Percentiles rank a stretch among this genome's conserved stretches.
Evolutionary conservation across 2,888 invertebrate species (phyloP).

Genomic region (Cenopis cana): DNA sequence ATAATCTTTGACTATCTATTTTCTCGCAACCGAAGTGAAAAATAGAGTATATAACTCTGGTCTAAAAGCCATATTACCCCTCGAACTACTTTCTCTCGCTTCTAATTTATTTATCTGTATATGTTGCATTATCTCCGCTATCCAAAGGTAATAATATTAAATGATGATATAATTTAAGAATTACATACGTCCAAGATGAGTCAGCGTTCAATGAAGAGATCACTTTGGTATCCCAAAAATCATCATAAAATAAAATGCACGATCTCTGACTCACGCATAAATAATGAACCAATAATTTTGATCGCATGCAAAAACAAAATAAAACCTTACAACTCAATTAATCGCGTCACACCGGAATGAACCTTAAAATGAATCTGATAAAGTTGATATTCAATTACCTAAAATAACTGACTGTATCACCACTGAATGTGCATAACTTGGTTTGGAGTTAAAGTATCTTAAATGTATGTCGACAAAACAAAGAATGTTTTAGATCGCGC

Average conservation of each 20-base stretch:
- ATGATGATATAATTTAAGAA: too few relatives aligned
- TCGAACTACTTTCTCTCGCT: too few relatives aligned
- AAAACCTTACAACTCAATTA: constrained; percentile 60
- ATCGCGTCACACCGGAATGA: constrained; percentile 1
- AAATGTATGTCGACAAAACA: background rate
- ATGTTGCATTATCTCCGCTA: too few relatives aligned
- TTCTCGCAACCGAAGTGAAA: too few relatives aligned
- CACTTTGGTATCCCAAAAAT: constrained; percentile 13
- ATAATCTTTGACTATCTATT: too few relatives aligned
- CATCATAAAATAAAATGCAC: constrained; percentile 44
- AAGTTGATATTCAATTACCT: constrained; percentile 42
- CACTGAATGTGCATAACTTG: background rate
- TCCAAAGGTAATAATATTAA: too few relatives aligned
- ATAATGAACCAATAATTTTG: constrained; percentile 60
- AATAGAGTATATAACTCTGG: too few relatives aligned
- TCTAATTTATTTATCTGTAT: too few relatives aligned
- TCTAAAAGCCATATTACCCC: too few relatives aligned
- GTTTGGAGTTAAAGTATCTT: background rate
- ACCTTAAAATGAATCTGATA: constrained; percentile 41
- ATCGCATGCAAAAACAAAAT: constrained; percentile 50
- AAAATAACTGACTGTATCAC: background rate
- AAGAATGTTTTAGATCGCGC: background rate
- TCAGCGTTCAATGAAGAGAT: constrained; percentile 10
- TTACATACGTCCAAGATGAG: background rate
- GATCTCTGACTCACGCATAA: constrained; percentile 59